Evolutionary conservation across 2,888 invertebrate genomes (phyloP).

Genomic region (Electrophaes corylata): DNA sequence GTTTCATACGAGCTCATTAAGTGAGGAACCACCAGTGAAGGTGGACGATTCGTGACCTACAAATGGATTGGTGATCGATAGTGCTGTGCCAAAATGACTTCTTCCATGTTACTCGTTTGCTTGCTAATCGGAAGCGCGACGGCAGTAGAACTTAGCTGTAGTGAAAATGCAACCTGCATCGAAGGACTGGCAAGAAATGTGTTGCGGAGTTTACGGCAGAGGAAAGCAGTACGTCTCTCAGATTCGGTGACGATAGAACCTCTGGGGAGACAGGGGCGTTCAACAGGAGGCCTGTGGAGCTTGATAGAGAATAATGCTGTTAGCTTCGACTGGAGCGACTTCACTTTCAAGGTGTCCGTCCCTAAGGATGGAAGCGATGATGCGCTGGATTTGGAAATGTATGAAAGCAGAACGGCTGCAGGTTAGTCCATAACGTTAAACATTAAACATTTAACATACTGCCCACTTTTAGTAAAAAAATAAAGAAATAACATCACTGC

Average conservation of each 20-base stretch:
- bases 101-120: slow-evolving; percentile 65
- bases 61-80: slow-evolving; percentile 73
- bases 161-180: slow-evolving; percentile 86
- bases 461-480: too few species aligned
- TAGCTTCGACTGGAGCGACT: slow-evolving; percentile 81
- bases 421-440: slow-evolving; percentile 50
- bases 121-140: slow-evolving; percentile 62
- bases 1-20: slow-evolving; percentile 71
- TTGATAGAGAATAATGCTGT: slow-evolving; percentile 81
- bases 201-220: slow-evolving; percentile 76
- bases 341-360: slow-evolving; percentile 78
- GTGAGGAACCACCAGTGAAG: slow-evolving; percentile 70
- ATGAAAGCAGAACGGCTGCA: slow-evolving; percentile 74
- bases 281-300: slow-evolving; percentile 68
- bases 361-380: slow-evolving; percentile 71
- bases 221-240: slow-evolving; percentile 80
- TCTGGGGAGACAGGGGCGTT: slow-evolving; percentile 68
- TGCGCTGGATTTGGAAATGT: slow-evolving; percentile 76
- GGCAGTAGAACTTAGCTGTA: slow-evolving; percentile 75
- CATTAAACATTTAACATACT: too few species aligned
- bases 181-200: slow-evolving; percentile 79
- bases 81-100: slow-evolving; percentile 73
- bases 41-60: slow-evolving; percentile 74
- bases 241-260: slow-evolving; percentile 84
- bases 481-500: too few species aligned